Evolutionary conservation across 2,113 vertebrate species (phyloP), one percentile per base, ranked within the genome.

Genomic region (Probosciger aterrimus): DNA sequence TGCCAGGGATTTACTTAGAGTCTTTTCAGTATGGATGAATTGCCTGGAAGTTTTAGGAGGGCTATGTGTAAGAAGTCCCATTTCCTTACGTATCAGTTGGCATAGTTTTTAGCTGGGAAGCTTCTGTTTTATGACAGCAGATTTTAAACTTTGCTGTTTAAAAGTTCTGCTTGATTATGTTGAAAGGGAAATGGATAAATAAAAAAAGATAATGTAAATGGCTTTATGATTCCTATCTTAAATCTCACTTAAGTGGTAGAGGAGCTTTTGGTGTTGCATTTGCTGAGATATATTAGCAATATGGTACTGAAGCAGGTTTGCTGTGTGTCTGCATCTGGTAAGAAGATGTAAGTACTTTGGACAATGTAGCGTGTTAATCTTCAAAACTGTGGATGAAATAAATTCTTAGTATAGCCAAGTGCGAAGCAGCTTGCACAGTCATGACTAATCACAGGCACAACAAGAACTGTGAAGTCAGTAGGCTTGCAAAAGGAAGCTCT

Each of bases 391-490:
- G 5, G 16, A 16, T 44, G 15, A 86, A 82, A 75, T 59, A 13
- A 82, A 19, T 59, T 35, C 24, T 86, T 53, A 12, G 9, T 79
- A 11, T 70, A 70, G 50, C 41, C 19, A 77, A 77, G 31, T 50
- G 80, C 53, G 57, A 57, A 77, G n/a, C 46, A 44, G 41, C 73
- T 82, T 60, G 50, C 82, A 46, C 30, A 57, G 59, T 77, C 50
- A 53, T 80, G 77, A 39, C 68, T 90, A 75, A 83, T 90, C 55
- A 37, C 41, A 81, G 68, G 39, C 86, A 63, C 60, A 80, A 88
- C 63, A 77, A 83, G 82, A 93, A 63, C 79, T 77, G 69, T 96
- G 49, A 92, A 90, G 75, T 82, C 63, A 73, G 79, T 80, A 71
- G 70, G 67, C 71, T 94, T 79, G 68, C 33, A 43, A 62, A 88